A percentile compares a stretch with the other conserved stretches of the same genome.
These are phyloP conservation scores for Enteromius unitaeniatus DNA, from an alignment of 2,797 vertebrate species.

Conservation along the genomic window DNA sequence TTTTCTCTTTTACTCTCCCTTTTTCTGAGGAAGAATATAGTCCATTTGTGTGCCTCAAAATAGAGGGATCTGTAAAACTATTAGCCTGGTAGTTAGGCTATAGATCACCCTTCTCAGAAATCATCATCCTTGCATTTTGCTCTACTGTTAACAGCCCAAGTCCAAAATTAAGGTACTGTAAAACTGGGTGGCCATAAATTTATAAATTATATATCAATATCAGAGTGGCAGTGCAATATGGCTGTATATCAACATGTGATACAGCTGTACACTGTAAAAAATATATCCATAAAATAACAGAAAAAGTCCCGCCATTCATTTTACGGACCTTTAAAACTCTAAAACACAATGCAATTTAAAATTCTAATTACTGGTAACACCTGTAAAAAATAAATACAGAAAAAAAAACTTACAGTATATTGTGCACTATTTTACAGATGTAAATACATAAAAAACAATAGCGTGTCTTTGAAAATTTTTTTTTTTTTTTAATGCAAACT, in stretches of 20 bases:
- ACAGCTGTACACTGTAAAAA: background rate
- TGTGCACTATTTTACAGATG: background rate
- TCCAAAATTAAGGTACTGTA: background rate
- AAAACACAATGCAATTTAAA: background rate
- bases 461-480: too few species aligned
- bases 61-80: conserved; percentile 44
- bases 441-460: background rate
- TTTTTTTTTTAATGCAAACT: too few species aligned
- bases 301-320: background rate
- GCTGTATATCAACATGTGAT: background rate
- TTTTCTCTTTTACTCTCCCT: conserved; percentile 1
- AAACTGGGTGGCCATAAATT: background rate
- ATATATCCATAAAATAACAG: background rate
- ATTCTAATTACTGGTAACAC: background rate
- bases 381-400: background rate
- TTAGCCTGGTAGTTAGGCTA: conserved; percentile 16
- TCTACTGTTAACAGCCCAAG: background rate
- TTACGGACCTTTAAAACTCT: background rate
- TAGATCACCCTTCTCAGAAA: conserved; percentile 46
- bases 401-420: background rate
- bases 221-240: background rate
- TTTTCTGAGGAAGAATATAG: conserved; percentile 13
- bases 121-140: conserved; percentile 1
- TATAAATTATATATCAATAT: background rate
- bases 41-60: conserved; percentile 43